Conservation (phyloP, 1,140 invertebrate species). For the Argopecten irradians region DNA sequence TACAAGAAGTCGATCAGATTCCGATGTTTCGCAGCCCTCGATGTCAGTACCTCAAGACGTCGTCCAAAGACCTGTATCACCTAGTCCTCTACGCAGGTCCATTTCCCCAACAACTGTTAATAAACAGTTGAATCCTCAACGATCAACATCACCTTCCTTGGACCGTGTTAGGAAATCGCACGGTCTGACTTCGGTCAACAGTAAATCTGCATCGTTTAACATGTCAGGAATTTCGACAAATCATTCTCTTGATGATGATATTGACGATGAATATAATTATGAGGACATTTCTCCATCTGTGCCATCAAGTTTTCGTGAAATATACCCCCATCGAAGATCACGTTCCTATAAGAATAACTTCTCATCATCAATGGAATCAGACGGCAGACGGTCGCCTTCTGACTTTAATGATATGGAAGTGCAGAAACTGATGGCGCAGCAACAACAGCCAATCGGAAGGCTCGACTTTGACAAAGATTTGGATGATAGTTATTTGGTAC, state of each 20-base stretch:
- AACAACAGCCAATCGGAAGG: slow-evolving; percentile 43
- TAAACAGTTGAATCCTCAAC: slow-evolving; percentile 4
- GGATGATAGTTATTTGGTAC: slow-evolving; percentile 45
- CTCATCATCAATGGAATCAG: slow-evolving; percentile 47
- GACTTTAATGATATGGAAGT: slow-evolving; percentile 63
- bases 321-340: slow-evolving; percentile 69
- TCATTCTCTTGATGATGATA: slow-evolving; percentile 29
- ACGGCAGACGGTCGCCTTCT: slow-evolving; percentile 41
- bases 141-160: slow-evolving; percentile 31
- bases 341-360: slow-evolving; percentile 56
- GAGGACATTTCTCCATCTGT: slow-evolving; percentile 63
- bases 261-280: slow-evolving; percentile 49
- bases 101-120: background rate
- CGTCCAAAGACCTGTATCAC: background rate
- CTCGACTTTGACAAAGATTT: slow-evolving; percentile 57
- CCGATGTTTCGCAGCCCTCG: background rate
- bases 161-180: slow-evolving; percentile 10
- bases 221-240: slow-evolving; percentile 29
- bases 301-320: slow-evolving; percentile 59
- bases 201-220: slow-evolving; percentile 31
- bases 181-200: background rate
- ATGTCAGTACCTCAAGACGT: background rate
- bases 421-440: slow-evolving; percentile 56
- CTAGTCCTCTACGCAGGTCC: background rate
- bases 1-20: slow-evolving; percentile 31